Base-by-base conservation (phyloP, 1,140 invertebrate genomes). In the Bombyx mori region DNA sequence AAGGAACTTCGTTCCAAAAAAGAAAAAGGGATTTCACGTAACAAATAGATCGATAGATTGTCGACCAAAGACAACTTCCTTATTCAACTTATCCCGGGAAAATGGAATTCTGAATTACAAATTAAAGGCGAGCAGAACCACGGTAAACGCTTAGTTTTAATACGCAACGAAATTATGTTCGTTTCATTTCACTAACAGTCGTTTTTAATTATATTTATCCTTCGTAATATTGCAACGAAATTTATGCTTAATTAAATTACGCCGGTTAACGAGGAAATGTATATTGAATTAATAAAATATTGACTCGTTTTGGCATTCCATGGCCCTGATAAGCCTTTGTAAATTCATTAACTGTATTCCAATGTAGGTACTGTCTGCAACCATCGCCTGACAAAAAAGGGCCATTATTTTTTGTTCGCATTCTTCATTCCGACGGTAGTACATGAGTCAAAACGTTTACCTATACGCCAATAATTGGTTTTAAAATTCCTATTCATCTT, bases 181-280 rank as follows among this genome's bases (percentile, higher is more conserved):
- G 26, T 35, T 35, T 35, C 26, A 5, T 35, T 35, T 35, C 26
- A 35, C 26, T 35, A 35, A 58, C 61, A 68, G 63, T 61, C 65
- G 53, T 71, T 49, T 75, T 73, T 73, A 74, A 77, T 77, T 69
- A 77, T 71, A 66, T 71, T 68, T 66, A 77, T 73, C 62, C 55
- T 64, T 65, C 66, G 61, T 53, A 66, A 67, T 71, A 66, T 65
- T 67, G 66, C 63, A 63, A 61, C 52, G 54, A 65, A 62, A 68
- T 69, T 68, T 63, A 44, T 52, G 43, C 42, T 45, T 52, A 47
- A 54, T 42, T 57, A 57, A 58, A 58, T 58, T 46, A 46, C 22
- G 10, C 10, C 26, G 9, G 26, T 42, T 49, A 46, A 55, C 8
- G 47, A 8, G 54, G 7, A 44, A 18, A 55, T 55, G 18, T 26